A percentile compares a stretch with the other conserved stretches of the same genome.
Evolutionary conservation across 2,888 invertebrate genomes (phyloP).

Genomic region (Tolmerus cingulatus): DNA sequence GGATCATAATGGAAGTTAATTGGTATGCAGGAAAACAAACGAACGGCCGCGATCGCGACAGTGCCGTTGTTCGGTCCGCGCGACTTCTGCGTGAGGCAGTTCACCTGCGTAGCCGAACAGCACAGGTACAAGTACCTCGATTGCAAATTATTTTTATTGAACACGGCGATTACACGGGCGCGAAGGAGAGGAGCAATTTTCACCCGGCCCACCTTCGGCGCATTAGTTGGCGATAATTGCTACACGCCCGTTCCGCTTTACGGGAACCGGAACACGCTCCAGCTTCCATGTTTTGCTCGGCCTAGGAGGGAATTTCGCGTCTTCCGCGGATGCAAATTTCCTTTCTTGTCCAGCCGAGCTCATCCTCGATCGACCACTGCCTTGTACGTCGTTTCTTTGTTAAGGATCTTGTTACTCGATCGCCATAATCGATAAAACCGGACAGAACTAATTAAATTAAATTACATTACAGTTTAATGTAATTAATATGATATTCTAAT

Average conservation of each 20-base stretch:
- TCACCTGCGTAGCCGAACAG: background rate
- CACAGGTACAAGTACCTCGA: background rate
- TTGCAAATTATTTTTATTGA: conserved; percentile 29
- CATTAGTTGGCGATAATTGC: conserved; percentile 28
- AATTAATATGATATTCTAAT: no score
- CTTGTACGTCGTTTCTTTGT: background rate
- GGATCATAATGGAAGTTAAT: conserved; percentile 41
- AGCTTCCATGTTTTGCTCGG: background rate
- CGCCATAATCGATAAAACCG: background rate
- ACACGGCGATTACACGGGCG: conserved; percentile 10
- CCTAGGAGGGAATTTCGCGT: background rate
- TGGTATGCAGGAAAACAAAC: conserved; percentile 30
- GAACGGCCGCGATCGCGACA: background rate
- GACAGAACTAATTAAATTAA: background rate
- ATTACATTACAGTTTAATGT: no score
- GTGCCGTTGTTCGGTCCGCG: background rate
- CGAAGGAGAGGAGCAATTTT: background rate
- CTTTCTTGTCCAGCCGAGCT: background rate
- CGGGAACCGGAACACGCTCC: background rate
- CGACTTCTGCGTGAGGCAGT: background rate
- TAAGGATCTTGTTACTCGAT: background rate
- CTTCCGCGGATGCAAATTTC: background rate
- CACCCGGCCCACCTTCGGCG: background rate
- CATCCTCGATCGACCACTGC: background rate
- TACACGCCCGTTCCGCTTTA: background rate